Evolutionary conservation across 2,888 invertebrate species (phyloP).

Genomic region (Drosophila bunnanda): DNA sequence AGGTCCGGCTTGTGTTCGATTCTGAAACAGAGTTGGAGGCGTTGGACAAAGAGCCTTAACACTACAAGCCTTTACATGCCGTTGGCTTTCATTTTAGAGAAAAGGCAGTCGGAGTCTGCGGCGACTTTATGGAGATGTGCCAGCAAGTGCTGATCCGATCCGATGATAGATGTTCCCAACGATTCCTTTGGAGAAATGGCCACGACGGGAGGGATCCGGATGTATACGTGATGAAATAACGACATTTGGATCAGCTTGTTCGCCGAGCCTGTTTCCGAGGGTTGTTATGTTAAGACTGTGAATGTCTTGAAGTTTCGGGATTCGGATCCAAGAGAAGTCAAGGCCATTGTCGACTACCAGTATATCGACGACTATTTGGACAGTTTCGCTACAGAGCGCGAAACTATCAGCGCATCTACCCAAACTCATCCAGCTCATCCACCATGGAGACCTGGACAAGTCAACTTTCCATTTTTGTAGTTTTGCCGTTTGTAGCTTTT

Average conservation of each 20-base stretch:
- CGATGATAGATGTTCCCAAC: not conserved
- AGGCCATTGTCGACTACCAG: not conserved
- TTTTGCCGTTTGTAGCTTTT: too few relatives aligned
- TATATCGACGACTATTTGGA: not conserved
- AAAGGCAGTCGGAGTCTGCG: too few relatives aligned
- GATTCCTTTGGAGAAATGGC: conserved; percentile 9
- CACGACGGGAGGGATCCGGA: conserved; percentile 53
- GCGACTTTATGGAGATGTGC: conserved; percentile 70
- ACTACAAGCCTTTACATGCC: conserved; percentile 71
- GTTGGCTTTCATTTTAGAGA: conserved; percentile 41
- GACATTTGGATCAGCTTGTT: conserved; percentile 11
- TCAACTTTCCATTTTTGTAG: too few relatives aligned
- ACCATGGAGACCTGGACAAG: too few relatives aligned
- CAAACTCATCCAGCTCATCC: too few relatives aligned
- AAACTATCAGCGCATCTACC: too few relatives aligned
- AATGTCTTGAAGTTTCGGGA: not conserved
- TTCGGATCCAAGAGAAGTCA: not conserved
- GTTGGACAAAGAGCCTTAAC: not conserved
- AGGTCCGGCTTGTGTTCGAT: conserved; percentile 71
- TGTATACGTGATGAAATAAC: not conserved
- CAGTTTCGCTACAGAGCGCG: too few relatives aligned
- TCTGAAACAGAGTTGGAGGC: not conserved
- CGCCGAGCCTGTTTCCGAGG: too few relatives aligned
- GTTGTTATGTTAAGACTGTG: conserved; percentile 1
- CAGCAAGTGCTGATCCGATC: conserved; percentile 42